Conservation (phyloP, 2,113 vertebrate species). For the Calidris pugnax region DNA sequence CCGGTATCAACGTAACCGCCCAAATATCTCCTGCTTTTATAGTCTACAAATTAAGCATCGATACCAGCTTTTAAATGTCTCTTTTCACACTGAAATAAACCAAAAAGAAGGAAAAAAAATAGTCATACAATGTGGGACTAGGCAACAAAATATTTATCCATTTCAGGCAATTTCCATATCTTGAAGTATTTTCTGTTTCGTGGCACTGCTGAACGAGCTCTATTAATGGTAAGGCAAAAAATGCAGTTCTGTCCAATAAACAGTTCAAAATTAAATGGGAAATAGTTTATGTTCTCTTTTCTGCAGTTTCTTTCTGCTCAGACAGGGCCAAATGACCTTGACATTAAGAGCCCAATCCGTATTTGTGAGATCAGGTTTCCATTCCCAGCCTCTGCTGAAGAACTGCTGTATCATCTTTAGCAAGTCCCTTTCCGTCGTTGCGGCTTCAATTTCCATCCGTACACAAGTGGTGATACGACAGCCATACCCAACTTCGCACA, state of each 20-base stretch:
- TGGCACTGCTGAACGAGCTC: neutral
- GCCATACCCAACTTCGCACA: neutral
- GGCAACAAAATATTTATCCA: neutral
- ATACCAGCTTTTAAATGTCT: neutral
- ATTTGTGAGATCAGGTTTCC: neutral
- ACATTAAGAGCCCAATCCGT: neutral
- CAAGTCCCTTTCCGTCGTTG: neutral
- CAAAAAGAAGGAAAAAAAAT: neutral
- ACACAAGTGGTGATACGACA: neutral
- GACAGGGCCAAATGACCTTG: neutral
- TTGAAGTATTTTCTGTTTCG: neutral
- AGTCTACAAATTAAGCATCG: neutral
- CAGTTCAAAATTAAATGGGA: neutral
- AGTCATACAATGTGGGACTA: neutral
- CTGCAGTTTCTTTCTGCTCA: neutral
- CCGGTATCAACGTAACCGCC: neutral
- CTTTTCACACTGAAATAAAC: neutral
- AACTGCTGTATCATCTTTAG: neutral
- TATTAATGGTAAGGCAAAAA: neutral
- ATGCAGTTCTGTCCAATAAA: neutral
- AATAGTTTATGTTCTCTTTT: neutral
- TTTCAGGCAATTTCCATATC: neutral
- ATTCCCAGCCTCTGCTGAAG: neutral
- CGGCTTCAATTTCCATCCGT: neutral
- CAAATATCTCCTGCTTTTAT: neutral